Base-by-base conservation (phyloP, 2,888 invertebrate species). In the Nomada fabriciana region DNA sequence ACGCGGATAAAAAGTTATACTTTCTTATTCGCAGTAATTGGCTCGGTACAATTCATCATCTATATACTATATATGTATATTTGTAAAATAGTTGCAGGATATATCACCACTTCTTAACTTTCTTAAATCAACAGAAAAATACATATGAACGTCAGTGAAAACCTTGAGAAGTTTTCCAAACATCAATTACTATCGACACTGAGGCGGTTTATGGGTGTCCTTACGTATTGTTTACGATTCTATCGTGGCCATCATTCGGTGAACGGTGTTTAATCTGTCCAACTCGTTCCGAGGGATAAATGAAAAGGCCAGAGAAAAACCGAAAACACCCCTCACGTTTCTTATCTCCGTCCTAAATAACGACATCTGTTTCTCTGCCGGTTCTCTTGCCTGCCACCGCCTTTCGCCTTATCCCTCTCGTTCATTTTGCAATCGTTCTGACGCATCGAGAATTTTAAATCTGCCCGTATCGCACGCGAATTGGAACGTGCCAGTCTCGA, bases 341-440 rank as follows among this genome's bases (percentile, higher is more conserved):
- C 89, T 90, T 90, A 90, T 89, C 73, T 50, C 36, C 89, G 84
- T 87, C 86, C 85, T 89, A 84, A 90, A 89, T 90, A 89, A 87
- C 88, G 84, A 88, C 85, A 84, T 89, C 83, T 86, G 86, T 87
- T 88, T 89, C 82, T 78, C 84, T 15, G 18, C 60, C 72, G 70
- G 52, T 29, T 23, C 20, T 52, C 50, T 42, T 18, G 61, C 25
- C 63, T 43, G n/a, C 60, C 76, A 20, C 10, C 72, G 7, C 50
- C 9, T 13, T 29, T 73, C 57, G 20, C 36, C 65, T 47, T 53
- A 68, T 59, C 57, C 64, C 42, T 10, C 10, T 50, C 79, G 80
- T 84, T 86, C 75, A 81, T 76, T 86, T 20, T 77, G 74, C 84
- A 85, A 88, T 88, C 83, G 82, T 80, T 76, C 59, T 71, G 74